A percentile compares a stretch with the other conserved stretches of the same genome.
phyloP scores from a whole-genome alignment of 2,113 vertebrate species.

The Podocnemis expansa region DNA sequence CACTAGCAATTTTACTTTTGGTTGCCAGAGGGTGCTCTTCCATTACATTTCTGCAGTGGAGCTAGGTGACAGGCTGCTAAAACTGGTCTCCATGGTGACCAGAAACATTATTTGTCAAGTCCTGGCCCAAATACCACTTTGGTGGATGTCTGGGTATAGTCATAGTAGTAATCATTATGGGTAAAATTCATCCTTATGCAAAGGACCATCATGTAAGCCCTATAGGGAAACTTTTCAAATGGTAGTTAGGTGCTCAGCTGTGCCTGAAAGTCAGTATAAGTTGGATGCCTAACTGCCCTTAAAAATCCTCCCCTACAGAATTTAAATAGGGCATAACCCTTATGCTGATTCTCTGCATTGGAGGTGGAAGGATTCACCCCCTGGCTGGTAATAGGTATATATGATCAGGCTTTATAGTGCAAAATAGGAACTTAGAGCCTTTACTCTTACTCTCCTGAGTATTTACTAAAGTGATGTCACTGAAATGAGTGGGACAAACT shows the following conservation, averaged over 20 bases:
- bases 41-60: too few species aligned
- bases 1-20: too few species aligned
- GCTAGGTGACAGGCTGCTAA: too few species aligned
- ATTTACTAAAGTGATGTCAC: background rate
- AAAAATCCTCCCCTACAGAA: background rate
- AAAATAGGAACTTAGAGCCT: background rate
- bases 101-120: too few species aligned
- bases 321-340: background rate
- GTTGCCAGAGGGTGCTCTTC: too few species aligned
- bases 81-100: too few species aligned
- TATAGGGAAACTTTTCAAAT: background rate
- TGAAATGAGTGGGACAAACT: background rate
- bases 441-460: background rate
- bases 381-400: background rate
- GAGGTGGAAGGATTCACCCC: background rate
- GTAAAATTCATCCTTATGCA: background rate
- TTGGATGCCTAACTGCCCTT: background rate
- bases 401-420: background rate
- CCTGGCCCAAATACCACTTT: background rate
- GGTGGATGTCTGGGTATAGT: background rate
- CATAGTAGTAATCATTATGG: background rate
- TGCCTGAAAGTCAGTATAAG: background rate
- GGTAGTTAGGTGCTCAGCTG: background rate
- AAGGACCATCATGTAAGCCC: background rate
- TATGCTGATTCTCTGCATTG: background rate